phyloP scores from a whole-genome alignment of 2,113 vertebrate genomes.

The Empidonax traillii region DNA sequence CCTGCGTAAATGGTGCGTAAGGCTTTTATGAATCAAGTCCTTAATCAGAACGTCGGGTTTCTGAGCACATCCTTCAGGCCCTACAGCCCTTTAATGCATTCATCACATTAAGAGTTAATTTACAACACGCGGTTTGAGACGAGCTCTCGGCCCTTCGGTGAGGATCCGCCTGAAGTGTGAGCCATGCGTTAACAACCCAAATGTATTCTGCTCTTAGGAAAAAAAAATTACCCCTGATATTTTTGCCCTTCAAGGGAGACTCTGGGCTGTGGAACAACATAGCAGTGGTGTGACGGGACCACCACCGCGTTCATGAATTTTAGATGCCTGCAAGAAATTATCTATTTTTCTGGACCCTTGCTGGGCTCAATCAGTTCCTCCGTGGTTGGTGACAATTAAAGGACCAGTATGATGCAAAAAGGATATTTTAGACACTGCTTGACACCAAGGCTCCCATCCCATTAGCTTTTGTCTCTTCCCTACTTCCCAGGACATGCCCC shows the following conservation, averaged over 20 bases:
- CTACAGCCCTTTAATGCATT: conserved; percentile 55
- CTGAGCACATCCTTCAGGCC: conserved; percentile 43
- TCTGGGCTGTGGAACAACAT: conserved; percentile 21
- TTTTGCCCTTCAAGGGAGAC: conserved; percentile 62
- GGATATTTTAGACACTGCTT: conserved; percentile 73
- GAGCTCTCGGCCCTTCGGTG: background rate
- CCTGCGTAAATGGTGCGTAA: background rate
- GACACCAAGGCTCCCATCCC: conserved; percentile 53
- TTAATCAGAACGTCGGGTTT: conserved; percentile 60
- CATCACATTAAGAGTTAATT: conserved; percentile 71
- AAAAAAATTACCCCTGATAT: conserved; percentile 33
- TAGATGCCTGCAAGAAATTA: conserved; percentile 67
- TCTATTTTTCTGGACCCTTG: conserved; percentile 70
- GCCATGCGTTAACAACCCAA: conserved; percentile 53
- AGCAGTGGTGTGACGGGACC: conserved; percentile 31
- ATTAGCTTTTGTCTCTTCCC: background rate
- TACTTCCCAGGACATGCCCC: background rate
- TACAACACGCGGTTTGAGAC: conserved; percentile 38
- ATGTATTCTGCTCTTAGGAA: conserved; percentile 56
- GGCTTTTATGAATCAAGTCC: conserved; percentile 55
- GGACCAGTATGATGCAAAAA: conserved; percentile 70
- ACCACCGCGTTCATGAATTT: conserved; percentile 69
- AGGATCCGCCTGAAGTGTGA: conserved; percentile 58
- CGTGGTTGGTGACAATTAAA: conserved; percentile 77
- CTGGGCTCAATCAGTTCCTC: conserved; percentile 78